Percentiles rank a stretch among this genome's conserved stretches.
Evolutionary conservation across 2,888 invertebrate genomes (phyloP).

Genomic region (Zhuqinia jingwanae): DNA sequence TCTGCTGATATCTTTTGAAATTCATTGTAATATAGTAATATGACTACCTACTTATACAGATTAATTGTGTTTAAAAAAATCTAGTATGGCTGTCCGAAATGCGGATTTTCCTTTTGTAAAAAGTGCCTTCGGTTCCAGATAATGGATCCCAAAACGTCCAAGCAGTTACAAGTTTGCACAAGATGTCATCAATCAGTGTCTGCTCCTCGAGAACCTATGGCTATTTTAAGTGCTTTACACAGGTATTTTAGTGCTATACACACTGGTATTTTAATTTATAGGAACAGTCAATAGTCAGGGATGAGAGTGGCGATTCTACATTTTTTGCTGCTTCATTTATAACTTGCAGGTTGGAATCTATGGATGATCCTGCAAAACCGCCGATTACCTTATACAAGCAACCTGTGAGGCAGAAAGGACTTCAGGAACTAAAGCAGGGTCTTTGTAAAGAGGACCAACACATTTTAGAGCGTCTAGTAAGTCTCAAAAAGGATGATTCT

Average conservation of each 20-base stretch:
- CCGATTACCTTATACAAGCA: conserved; percentile 84
- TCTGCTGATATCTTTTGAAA: too few species aligned
- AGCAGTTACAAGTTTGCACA: conserved; percentile 47
- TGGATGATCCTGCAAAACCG: conserved; percentile 84
- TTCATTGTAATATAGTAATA: too few species aligned
- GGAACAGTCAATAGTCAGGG: not conserved
- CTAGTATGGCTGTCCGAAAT: conserved; percentile 91
- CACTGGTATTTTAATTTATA: too few species aligned
- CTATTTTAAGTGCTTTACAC: conserved; percentile 82
- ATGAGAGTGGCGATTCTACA: not conserved
- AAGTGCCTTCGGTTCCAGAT: conserved; percentile 89
- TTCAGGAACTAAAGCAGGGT: conserved; percentile 81
- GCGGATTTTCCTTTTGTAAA: conserved; percentile 91
- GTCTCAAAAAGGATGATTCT: conserved; percentile 82
- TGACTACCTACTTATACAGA: not conserved
- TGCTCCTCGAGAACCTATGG: conserved; percentile 60
- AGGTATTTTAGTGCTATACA: conserved; percentile 82
- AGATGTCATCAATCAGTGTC: conserved; percentile 37
- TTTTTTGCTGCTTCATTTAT: conserved; percentile 53
- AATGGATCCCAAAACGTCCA: conserved; percentile 24
- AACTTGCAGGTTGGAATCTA: conserved; percentile 82
- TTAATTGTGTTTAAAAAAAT: conserved; percentile 80
- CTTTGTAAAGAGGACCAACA: conserved; percentile 84
- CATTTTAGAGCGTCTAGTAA: conserved; percentile 86
- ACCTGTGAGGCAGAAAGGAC: conserved; percentile 79